Evolutionary conservation across 2,113 vertebrate species (phyloP).

Genomic region (Orthonyx spaldingii): DNA sequence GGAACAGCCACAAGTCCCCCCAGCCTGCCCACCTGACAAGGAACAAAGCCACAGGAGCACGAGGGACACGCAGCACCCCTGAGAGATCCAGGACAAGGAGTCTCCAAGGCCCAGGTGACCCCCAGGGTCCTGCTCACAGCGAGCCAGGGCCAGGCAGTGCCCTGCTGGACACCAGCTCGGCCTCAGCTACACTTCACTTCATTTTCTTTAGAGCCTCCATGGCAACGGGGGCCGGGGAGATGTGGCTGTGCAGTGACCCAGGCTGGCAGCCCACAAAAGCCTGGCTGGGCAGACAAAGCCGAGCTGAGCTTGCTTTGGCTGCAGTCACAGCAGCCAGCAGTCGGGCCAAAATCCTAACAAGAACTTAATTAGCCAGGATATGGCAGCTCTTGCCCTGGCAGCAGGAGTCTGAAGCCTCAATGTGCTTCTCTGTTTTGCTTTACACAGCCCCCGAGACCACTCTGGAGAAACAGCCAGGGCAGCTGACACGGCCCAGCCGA

Average conservation of each 20-base stretch:
- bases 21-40: neutral
- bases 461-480: neutral
- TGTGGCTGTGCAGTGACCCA: neutral
- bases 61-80: rapidly evolving
- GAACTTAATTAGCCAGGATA: constrained; percentile 38
- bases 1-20: neutral
- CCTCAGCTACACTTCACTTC: neutral
- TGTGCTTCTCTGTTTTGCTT: neutral
- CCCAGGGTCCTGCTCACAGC: neutral
- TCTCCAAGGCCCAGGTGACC: neutral
- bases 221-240: neutral
- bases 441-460: neutral
- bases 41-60: neutral
- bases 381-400: constrained; percentile 5
- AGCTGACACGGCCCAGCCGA: neutral
- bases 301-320: constrained; percentile 9
- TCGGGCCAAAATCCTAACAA: neutral
- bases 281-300: neutral
- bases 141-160: neutral
- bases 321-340: constrained; percentile 6
- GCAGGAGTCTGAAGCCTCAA: neutral
- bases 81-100: neutral
- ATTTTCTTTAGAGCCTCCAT: constrained; percentile 32
- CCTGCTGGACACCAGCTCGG: neutral
- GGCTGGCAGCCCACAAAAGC: constrained; percentile 29